A percentile compares a stretch with the other conserved stretches of the same genome.
Evolutionary conservation across 2,797 vertebrate genomes (phyloP).

Genomic region (Epinephelus coioides): DNA sequence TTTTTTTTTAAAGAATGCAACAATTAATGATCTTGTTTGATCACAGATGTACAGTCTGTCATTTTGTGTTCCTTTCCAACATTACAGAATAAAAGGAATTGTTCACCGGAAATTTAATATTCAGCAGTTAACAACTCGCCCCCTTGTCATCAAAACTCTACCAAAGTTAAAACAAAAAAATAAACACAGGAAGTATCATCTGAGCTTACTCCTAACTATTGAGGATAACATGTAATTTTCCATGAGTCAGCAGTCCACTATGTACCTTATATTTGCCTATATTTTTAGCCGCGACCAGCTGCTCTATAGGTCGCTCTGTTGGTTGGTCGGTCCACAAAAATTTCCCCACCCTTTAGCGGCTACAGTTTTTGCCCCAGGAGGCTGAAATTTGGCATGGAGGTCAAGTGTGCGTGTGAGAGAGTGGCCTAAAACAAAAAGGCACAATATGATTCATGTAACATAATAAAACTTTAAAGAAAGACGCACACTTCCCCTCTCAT

Average conservation of each 20-base stretch:
- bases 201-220: not conserved
- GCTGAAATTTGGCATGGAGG: no score
- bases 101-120: constrained; percentile 36
- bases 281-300: not conserved
- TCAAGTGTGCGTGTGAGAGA: no score
- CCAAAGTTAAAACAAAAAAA: constrained; percentile 16
- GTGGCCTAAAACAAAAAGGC: no score
- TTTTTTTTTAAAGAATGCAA: constrained; percentile 31
- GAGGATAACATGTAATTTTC: not conserved
- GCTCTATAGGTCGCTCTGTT: no score
- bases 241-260: not conserved
- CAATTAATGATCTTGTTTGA: constrained; percentile 50
- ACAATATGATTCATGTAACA: no score
- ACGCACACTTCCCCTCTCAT: no score
- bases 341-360: no score
- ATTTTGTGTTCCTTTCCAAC: constrained; percentile 49
- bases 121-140: constrained; percentile 41
- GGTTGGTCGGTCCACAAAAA: no score
- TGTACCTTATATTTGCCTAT: not conserved
- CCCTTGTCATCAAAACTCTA: constrained; percentile 13
- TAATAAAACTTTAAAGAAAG: no score
- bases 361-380: no score
- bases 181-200: not conserved
- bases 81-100: constrained; percentile 56
- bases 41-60: constrained; percentile 62